phyloP scores from a whole-genome alignment of 2,797 vertebrate genomes.

The Steatocranus sp. region DNA sequence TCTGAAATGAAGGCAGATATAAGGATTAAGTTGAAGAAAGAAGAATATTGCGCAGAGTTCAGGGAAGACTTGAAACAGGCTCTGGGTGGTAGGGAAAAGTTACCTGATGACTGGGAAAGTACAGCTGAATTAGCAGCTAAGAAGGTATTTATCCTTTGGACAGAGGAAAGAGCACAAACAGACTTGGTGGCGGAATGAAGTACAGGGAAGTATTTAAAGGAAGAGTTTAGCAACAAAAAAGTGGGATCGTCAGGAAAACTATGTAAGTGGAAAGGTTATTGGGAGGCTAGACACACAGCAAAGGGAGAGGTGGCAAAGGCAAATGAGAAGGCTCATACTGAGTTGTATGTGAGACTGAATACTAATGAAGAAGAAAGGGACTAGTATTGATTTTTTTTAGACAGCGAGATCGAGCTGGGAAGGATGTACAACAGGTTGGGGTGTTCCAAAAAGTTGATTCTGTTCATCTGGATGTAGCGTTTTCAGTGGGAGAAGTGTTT shows the following conservation, averaged over 20 bases:
- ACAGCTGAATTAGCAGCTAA: not conserved
- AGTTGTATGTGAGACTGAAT: not conserved
- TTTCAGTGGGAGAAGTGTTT: not conserved
- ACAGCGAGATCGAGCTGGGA: accelerated
- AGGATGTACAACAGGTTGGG: not conserved
- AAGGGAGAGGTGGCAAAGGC: not conserved
- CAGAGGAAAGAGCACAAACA: not conserved
- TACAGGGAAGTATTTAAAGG: not conserved
- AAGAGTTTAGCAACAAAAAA: not conserved
- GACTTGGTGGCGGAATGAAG: not conserved
- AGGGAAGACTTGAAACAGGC: not conserved
- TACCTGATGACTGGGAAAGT: not conserved
- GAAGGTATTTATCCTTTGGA: not conserved
- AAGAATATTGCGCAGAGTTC: not conserved
- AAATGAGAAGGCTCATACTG: not conserved
- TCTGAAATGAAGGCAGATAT: not conserved
- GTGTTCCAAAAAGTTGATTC: not conserved
- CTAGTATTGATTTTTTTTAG: not conserved
- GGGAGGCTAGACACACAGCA: not conserved
- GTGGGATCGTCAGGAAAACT: accelerated
- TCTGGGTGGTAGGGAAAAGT: not conserved
- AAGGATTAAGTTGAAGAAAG: not conserved
- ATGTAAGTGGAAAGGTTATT: not conserved
- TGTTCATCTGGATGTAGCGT: accelerated
- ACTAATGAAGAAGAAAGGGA: not conserved